Conservation (phyloP, 2,888 invertebrate genomes). For the Calameuta filiformis region DNA sequence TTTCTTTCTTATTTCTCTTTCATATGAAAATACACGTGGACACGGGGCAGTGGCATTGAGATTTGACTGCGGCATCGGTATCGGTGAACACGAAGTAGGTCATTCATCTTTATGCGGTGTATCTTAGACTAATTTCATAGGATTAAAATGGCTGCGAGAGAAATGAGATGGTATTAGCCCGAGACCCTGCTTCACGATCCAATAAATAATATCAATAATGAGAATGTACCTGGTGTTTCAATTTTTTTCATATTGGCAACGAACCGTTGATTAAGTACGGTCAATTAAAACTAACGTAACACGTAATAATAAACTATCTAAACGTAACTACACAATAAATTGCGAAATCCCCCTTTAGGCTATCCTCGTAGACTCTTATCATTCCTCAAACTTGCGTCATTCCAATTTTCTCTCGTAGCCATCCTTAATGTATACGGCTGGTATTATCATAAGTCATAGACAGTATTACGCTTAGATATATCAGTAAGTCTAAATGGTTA, state of each 20-base stretch:
- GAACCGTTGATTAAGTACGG: neutral
- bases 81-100: neutral
- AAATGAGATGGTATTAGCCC: slow-evolving; percentile 22
- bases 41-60: neutral
- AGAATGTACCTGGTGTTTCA: neutral
- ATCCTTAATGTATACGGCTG: slow-evolving; percentile 29
- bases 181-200: neutral
- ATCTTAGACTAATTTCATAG: slow-evolving; percentile 44
- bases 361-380: neutral
- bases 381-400: neutral
- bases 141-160: slow-evolving; percentile 47
- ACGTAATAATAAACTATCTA: neutral
- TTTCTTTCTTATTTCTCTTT: neutral
- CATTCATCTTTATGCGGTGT: slow-evolving; percentile 18
- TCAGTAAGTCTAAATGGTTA: slow-evolving; percentile 35
- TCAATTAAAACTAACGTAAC: neutral
- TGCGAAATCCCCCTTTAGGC: neutral
- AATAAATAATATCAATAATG: neutral
- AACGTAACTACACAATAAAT: neutral
- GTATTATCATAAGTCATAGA: slow-evolving; percentile 34
- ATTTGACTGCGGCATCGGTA: neutral
- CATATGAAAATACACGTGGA: neutral
- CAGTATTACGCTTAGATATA: slow-evolving; percentile 37
- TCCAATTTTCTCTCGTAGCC: slow-evolving; percentile 34
- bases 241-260: neutral